Evolutionary conservation across 2,888 invertebrate genomes (phyloP), one percentile per base, ranked within the genome.

Genomic region (Drosophila pegasa): DNA sequence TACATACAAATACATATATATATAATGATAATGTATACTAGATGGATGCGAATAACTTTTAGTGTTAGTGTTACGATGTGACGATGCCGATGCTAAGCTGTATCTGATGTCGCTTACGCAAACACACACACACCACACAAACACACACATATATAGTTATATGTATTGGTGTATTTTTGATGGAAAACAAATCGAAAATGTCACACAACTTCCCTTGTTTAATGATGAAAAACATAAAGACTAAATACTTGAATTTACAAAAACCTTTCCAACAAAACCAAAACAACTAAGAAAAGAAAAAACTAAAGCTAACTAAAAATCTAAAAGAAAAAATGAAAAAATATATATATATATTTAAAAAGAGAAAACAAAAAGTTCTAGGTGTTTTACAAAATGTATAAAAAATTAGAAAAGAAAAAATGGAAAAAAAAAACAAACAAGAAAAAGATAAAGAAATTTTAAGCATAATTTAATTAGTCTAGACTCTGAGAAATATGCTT

Each of bases 191-290:
- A 41, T 25, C 43, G 2, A 45, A 45, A 45, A 45, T 12, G 45
- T 29, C 45, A 45, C 76, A 62, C 61, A 78, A 66, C 68, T 79
- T 81, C 76, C 82, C 77, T 81, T 76, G 70, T 85, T 87, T 70
- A 63, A 85, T 74, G 86, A 81, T 74, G 86, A 81, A 78, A 85
- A 85, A 78, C 84, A 86, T 78, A 78, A 85, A 85, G 88, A 85
- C 88, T 88, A 78, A 78, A 86, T 68, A 88, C 85, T 85, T 88
- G 88, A 85, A 85, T 88, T 85, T 84, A 86, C 71, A 75, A 45
- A 45, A 79, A 77, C 51, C 69, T 70, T 70, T 70, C 62, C 67
- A 67, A 71, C 52, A 59, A 50, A 75, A 31, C 37, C 45, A 55
- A 60, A 33, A 56, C 38, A 57, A 51, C 40, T 16, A 33, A 18